Conservation (phyloP, 2,888 invertebrate species). For the Leptopilina syphax region DNA sequence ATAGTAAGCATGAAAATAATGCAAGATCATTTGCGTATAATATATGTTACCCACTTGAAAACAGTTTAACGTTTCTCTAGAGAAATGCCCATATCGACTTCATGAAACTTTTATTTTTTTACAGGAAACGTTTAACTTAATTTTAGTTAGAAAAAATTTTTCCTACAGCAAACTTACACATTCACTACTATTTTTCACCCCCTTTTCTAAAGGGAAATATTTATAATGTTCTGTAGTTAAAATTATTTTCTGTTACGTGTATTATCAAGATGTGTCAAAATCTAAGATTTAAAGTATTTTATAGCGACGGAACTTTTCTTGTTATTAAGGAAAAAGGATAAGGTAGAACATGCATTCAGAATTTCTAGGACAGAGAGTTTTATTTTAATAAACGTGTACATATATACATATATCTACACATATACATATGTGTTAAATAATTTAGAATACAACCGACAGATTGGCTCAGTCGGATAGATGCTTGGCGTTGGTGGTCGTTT, state of each 20-base stretch:
- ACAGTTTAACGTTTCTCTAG: slow-evolving; percentile 44
- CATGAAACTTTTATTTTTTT: slow-evolving; percentile 47
- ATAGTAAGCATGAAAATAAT: slow-evolving; percentile 47
- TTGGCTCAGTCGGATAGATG: no score
- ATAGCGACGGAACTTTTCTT: neutral
- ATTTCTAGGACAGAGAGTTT: neutral
- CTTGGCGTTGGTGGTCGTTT: no score
- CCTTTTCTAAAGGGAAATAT: no score
- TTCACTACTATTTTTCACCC: neutral
- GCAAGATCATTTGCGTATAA: slow-evolving; percentile 52
- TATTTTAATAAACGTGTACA: neutral
- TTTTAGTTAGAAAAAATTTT: slow-evolving; percentile 7
- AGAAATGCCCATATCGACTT: slow-evolving; percentile 47
- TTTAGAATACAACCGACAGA: slow-evolving; percentile 2
- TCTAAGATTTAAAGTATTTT: neutral
- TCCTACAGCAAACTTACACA: neutral
- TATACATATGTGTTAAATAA: neutral
- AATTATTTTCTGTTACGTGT: no score
- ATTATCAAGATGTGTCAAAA: neutral
- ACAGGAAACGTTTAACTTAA: slow-evolving; percentile 40
- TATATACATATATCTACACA: neutral
- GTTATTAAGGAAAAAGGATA: neutral
- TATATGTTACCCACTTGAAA: slow-evolving; percentile 52
- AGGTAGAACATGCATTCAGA: neutral
- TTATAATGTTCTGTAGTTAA: no score